Evolutionary conservation across 2,113 vertebrate genomes (phyloP).

Genomic region (Delphinus delphis): DNA sequence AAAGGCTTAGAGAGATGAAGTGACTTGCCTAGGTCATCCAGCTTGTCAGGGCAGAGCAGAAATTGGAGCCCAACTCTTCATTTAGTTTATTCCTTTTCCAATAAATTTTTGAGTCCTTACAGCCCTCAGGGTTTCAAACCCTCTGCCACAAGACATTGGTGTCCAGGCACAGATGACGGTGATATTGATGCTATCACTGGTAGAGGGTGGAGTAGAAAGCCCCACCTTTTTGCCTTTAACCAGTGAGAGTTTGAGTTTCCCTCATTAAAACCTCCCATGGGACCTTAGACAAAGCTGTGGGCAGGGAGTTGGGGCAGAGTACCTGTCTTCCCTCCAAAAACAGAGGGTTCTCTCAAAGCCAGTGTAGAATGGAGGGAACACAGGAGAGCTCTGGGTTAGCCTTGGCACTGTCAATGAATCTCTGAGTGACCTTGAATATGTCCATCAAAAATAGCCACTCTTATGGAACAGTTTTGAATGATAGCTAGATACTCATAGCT

Average conservation of each 20-base stretch:
- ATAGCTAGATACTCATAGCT: not conserved
- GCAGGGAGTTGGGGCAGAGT: not conserved
- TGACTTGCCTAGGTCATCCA: not conserved
- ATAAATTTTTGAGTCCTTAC: not conserved
- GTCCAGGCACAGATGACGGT: not conserved
- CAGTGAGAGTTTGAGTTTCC: not conserved
- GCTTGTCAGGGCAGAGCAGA: not conserved
- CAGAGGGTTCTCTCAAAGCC: not conserved
- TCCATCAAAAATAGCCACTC: not conserved
- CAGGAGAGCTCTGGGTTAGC: not conserved
- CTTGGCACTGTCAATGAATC: not conserved
- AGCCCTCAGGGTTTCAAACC: not conserved
- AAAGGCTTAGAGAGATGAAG: not conserved
- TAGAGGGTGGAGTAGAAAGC: not conserved
- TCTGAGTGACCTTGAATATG: not conserved
- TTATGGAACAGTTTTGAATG: not conserved
- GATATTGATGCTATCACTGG: not conserved
- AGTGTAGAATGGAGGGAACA: not conserved
- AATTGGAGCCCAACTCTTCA: not conserved
- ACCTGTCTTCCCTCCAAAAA: not conserved
- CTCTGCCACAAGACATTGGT: not conserved
- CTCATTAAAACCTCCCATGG: not conserved
- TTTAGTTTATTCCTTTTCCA: not conserved
- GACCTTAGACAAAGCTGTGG: not conserved
- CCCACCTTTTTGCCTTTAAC: not conserved